phyloP scores from a whole-genome alignment of 1,140 invertebrate species.

The Heliconius hermathena region DNA sequence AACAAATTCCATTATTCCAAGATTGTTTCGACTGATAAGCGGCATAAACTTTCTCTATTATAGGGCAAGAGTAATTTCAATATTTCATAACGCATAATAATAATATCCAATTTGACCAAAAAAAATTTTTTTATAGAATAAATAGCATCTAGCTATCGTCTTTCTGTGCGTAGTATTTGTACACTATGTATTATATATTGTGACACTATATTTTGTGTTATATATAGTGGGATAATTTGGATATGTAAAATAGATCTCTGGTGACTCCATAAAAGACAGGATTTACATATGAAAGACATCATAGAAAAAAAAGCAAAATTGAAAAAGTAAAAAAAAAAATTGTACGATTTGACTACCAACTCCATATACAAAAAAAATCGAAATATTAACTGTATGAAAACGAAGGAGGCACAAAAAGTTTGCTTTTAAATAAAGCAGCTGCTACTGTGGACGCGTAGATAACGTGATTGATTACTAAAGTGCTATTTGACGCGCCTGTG shows the following conservation, averaged over 20 bases:
- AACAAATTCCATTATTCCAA: constrained; percentile 10
- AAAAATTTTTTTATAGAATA: not conserved
- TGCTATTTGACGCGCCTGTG: not conserved
- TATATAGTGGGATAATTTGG: no score
- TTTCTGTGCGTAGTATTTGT: not conserved
- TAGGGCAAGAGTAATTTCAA: constrained; percentile 4
- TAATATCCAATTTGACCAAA: not conserved
- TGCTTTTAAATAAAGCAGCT: constrained; percentile 1
- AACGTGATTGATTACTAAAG: constrained; percentile 11
- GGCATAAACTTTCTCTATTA: constrained; percentile 10
- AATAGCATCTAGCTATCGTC: not conserved
- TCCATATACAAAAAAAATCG: not conserved
- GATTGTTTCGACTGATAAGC: not conserved
- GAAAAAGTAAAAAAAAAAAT: no score
- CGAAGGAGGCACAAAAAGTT: not conserved
- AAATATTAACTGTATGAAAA: not conserved
- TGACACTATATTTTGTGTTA: no score
- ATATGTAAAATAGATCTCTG: no score
- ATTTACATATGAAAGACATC: no score
- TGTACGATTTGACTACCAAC: no score
- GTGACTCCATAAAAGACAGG: no score
- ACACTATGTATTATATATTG: no score
- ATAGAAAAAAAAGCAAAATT: no score
- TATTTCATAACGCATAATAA: not conserved
- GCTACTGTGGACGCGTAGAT: not conserved